Conservation (phyloP, 2,113 vertebrate species). For the Taurulus bubalis region DNA sequence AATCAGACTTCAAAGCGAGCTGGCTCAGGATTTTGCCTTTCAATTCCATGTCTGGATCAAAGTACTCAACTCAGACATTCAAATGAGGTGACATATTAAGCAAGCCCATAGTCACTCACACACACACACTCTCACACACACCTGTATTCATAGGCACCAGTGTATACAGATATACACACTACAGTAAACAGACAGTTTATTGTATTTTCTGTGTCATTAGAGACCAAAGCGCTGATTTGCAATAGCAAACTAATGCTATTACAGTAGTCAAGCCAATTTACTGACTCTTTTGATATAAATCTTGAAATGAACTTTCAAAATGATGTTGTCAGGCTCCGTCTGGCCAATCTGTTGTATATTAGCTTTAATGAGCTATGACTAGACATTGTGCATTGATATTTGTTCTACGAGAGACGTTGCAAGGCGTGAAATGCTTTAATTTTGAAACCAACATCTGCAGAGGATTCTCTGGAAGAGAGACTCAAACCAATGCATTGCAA, state of each 20-base stretch:
- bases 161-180: neutral
- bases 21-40: constrained; percentile 35
- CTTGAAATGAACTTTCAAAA: constrained; percentile 64
- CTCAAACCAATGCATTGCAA: constrained; percentile 19
- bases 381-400: constrained; percentile 38
- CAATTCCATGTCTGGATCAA: constrained; percentile 29
- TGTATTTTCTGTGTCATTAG: constrained; percentile 25
- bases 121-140: no score
- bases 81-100: neutral
- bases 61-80: constrained; percentile 24
- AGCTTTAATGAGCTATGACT: constrained; percentile 63
- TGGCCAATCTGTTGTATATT: constrained; percentile 48
- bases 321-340: constrained; percentile 48
- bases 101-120: neutral
- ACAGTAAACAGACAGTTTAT: neutral
- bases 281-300: constrained; percentile 51
- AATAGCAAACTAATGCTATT: constrained; percentile 24
- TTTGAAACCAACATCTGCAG: constrained; percentile 42
- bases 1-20: constrained; percentile 57
- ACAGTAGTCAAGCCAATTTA: constrained; percentile 57
- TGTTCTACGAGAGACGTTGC: constrained; percentile 37
- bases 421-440: constrained; percentile 44
- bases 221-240: constrained; percentile 23
- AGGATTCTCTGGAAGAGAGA: constrained; percentile 44
- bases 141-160: constrained; percentile 21